Percentiles rank a stretch among this genome's conserved stretches.
Evolutionary conservation across 2,113 vertebrate species (phyloP).

Genomic region (Sprattus sprattus): DNA sequence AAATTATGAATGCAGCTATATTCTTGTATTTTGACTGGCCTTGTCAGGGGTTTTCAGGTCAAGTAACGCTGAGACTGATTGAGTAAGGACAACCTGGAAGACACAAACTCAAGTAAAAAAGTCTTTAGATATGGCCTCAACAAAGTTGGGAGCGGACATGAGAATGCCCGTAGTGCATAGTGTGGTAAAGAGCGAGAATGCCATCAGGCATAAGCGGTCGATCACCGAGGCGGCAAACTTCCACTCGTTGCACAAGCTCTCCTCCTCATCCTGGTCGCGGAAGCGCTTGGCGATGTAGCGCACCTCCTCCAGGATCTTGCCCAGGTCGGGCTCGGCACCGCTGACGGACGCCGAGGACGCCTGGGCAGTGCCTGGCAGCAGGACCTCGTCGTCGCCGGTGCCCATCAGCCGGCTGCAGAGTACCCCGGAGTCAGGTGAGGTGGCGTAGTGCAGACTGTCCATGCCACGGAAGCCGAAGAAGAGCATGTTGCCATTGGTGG

Average conservation of each 20-base stretch:
- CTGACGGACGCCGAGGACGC: slow-evolving; percentile 52
- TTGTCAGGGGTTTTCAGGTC: neutral
- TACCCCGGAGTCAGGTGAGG: slow-evolving; percentile 81
- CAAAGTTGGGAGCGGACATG: slow-evolving; percentile 93
- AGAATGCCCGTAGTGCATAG: slow-evolving; percentile 93
- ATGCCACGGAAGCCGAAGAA: slow-evolving; percentile 83
- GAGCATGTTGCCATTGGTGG: slow-evolving; percentile 80
- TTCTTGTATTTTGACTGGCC: neutral
- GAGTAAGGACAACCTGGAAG: neutral
- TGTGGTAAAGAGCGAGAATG: slow-evolving; percentile 89
- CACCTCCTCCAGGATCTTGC: slow-evolving; percentile 89
- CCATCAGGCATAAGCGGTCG: slow-evolving; percentile 92
- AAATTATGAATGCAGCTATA: neutral
- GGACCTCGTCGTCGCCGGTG: slow-evolving; percentile 78
- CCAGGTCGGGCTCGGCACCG: slow-evolving; percentile 77
- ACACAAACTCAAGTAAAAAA: slow-evolving; percentile 75
- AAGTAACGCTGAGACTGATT: neutral
- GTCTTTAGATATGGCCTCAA: slow-evolving; percentile 91
- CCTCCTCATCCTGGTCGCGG: slow-evolving; percentile 83
- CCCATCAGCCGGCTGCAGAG: slow-evolving; percentile 80
- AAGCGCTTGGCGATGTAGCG: slow-evolving; percentile 88
- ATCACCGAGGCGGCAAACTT: slow-evolving; percentile 94
- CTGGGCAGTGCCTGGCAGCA: slow-evolving; percentile 70
- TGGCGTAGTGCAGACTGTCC: slow-evolving; percentile 78
- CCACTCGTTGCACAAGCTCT: slow-evolving; percentile 85